A percentile compares a stretch with the other conserved stretches of the same genome.
phyloP scores from a whole-genome alignment of 1,140 invertebrate genomes.

The Mycetomoellerius zeteki region DNA sequence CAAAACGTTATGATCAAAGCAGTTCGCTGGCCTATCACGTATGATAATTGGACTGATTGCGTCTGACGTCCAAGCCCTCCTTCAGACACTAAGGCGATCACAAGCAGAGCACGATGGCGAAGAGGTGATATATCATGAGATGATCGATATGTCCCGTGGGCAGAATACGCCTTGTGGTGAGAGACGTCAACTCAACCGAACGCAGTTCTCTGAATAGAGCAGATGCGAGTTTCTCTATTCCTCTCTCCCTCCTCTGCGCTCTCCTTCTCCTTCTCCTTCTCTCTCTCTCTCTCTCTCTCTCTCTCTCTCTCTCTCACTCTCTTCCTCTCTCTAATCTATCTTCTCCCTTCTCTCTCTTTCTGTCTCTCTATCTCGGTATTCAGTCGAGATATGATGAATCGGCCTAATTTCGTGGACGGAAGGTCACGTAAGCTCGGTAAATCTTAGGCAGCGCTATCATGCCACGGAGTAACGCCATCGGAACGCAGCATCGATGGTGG shows the following conservation, averaged over 20 bases:
- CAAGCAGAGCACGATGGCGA: slow-evolving; percentile 8
- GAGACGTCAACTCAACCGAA: slow-evolving; percentile 57
- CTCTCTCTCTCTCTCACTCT: background rate
- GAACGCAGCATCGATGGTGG: slow-evolving; percentile 27
- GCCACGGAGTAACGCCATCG: slow-evolving; percentile 51
- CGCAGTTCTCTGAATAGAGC: slow-evolving; percentile 63
- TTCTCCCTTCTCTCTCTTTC: background rate
- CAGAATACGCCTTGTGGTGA: slow-evolving; percentile 52
- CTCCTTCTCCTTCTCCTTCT: background rate
- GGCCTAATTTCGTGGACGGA: slow-evolving; percentile 83
- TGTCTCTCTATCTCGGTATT: slow-evolving; percentile 62
- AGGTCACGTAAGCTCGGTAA: slow-evolving; percentile 82
- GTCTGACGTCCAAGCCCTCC: slow-evolving; percentile 44
- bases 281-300: background rate
- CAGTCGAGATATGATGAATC: slow-evolving; percentile 79
- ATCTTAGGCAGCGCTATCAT: slow-evolving; percentile 75
- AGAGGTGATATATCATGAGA: slow-evolving; percentile 50
- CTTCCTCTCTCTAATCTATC: slow-evolving; percentile 14
- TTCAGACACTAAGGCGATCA: slow-evolving; percentile 31
- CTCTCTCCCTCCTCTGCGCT: background rate
- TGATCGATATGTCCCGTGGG: slow-evolving; percentile 60
- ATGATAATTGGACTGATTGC: slow-evolving; percentile 64
- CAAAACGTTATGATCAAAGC: slow-evolving; percentile 36
- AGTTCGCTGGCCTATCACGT: slow-evolving; percentile 28
- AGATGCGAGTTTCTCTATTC: background rate